These are phyloP conservation scores for Anarrhichthys ocellatus DNA, from an alignment of 2,113 vertebrate genomes.

Conservation along the genomic window DNA sequence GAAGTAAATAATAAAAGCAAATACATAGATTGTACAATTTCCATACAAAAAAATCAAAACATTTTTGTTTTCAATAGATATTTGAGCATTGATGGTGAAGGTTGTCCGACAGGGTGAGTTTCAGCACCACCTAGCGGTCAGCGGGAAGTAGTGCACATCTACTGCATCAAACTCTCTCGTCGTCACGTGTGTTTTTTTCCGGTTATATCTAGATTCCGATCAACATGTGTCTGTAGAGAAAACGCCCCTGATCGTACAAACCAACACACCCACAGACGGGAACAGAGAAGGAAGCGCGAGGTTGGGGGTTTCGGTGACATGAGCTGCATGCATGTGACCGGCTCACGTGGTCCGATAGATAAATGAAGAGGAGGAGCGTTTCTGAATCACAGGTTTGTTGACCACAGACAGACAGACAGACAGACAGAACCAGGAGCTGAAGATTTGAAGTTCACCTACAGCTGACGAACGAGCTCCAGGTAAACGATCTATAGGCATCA, in stretches of 20 bases:
- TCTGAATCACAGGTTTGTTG: background rate
- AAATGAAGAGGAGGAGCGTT: background rate
- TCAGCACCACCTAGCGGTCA: slow-evolving; percentile 12
- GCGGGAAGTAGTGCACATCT: background rate
- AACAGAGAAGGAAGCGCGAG: background rate
- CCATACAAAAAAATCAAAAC: background rate
- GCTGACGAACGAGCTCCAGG: slow-evolving; percentile 11
- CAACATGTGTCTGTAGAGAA: background rate
- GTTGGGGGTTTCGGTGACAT: slow-evolving; percentile 49
- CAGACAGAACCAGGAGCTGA: background rate
- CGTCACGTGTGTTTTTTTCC: background rate
- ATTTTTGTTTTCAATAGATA: background rate
- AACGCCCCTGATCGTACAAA: accelerated
- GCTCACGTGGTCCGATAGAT: slow-evolving; percentile 58
- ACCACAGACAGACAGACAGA: background rate
- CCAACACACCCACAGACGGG: background rate
- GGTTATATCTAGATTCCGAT: background rate
- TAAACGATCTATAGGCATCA: background rate
- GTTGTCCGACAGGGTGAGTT: background rate
- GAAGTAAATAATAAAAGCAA: background rate
- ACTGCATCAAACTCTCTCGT: background rate
- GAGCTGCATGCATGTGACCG: slow-evolving; percentile 64
- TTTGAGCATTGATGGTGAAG: background rate
- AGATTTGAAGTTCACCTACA: background rate
- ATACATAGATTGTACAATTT: background rate